Base-by-base conservation (phyloP, 2,797 vertebrate genomes). In the Alcedo quadribrachys region DNA sequence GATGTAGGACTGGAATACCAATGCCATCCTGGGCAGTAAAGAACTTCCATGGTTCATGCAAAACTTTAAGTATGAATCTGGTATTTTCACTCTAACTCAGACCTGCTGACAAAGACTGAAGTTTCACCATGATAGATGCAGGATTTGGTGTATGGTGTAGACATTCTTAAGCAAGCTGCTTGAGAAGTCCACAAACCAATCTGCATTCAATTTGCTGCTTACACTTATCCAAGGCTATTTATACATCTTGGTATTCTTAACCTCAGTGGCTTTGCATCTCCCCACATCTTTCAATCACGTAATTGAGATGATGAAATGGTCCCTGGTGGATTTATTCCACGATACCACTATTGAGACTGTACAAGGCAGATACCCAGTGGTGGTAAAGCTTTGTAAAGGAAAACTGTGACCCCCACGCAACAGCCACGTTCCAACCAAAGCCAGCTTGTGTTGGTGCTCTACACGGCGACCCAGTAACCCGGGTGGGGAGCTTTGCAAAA, bases 151-250 rank as follows among this genome's bases (percentile, higher is more conserved):
- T 68, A 78, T 27, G 68, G 90, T 51, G 78, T 37, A 94, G 93
- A 92, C 93, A 89, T 93, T 96, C 94, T 67, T 85, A 40, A 90
- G 67, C n/a, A 82, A 93, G 60, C 79, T 1, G 50, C 60, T 87
- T 81, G 90, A 69, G 15, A 81, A 94, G 90, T 79, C 92, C 93
- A 76, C 90, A 93, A 84, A 69, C 13, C 90, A 94, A 94, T 89
- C 96, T 96, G 95, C 76, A 27, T 94, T 73, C 93, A 95, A 94
- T 96, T 94, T 93, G 81, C 63, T 61, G 73, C 92, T 94, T 74
- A 78, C 86, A 30, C 76, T 94, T 87, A 46, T 87, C 81, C 95
- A 92, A 83, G 86, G 62, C 76, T 93, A 87, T 87, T 94, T 94
- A 92, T 92, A 92, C 79, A 89, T 67, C 89, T 7, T 60, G 81